A percentile compares a stretch with the other conserved stretches of the same genome.
These are phyloP conservation scores for Camponotus fellah DNA, from an alignment of 2,888 invertebrate species.

Conservation along the genomic window DNA sequence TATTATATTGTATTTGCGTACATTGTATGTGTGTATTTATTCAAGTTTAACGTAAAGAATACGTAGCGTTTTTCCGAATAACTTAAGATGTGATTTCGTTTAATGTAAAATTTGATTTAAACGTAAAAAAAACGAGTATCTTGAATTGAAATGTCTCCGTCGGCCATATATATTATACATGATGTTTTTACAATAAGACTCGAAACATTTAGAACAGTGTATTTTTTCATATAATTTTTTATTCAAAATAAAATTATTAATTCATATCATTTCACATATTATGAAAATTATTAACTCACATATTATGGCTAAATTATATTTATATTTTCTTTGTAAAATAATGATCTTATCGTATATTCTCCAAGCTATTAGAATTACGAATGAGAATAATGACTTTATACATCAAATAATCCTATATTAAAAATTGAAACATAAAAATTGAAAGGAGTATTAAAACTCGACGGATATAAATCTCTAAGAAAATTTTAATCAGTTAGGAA, in stretches of 20 bases:
- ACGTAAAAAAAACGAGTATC: background rate
- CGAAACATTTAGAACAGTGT: background rate
- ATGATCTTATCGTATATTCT: background rate
- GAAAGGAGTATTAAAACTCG: background rate
- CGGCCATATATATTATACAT: background rate
- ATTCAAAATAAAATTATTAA: too few relatives aligned
- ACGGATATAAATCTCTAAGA: background rate
- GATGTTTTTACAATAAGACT: background rate
- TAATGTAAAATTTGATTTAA: background rate
- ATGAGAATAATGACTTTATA: background rate
- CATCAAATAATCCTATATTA: background rate
- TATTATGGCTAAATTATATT: background rate
- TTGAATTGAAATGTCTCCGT: background rate
- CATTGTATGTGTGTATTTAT: slow-evolving; percentile 9
- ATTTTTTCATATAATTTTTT: background rate
- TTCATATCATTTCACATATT: background rate
- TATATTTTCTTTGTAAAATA: background rate
- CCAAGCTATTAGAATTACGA: background rate
- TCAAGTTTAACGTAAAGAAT: background rate
- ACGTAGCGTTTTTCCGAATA: slow-evolving; percentile 3
- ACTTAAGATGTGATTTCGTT: slow-evolving; percentile 2
- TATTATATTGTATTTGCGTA: background rate
- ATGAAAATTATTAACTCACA: background rate
- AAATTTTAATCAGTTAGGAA: background rate
- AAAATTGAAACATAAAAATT: background rate